phyloP scores from a whole-genome alignment of 2,113 vertebrate genomes.

The Trematocara nigrifrons region DNA sequence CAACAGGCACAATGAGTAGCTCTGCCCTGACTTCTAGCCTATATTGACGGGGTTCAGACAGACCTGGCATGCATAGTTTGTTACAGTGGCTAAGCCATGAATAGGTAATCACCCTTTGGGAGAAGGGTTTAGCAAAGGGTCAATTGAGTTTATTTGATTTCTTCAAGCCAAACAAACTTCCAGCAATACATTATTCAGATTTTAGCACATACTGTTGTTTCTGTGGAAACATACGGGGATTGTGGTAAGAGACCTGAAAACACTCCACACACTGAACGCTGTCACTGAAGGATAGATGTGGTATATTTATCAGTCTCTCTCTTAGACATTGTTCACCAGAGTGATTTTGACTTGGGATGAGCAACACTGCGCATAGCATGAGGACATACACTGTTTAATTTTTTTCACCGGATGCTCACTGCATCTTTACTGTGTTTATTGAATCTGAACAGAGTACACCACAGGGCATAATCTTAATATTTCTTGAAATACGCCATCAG shows the following conservation, averaged over 20 bases:
- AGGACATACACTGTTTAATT: background rate
- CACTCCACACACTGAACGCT: background rate
- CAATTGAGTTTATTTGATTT: background rate
- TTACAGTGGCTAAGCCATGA: background rate
- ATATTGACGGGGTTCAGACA: background rate
- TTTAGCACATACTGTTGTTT: background rate
- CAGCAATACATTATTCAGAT: background rate
- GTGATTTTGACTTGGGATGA: background rate
- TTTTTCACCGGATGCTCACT: background rate
- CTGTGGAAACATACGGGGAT: background rate
- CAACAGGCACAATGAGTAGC: background rate
- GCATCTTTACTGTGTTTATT: conserved; percentile 5
- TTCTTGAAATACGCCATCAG: conserved; percentile 35
- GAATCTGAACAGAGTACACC: background rate
- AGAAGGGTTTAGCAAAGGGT: background rate
- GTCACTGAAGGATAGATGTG: background rate
- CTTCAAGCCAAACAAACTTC: background rate
- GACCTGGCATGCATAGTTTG: background rate
- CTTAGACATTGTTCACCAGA: background rate
- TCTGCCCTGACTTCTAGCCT: background rate
- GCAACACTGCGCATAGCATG: background rate
- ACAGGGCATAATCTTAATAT: conserved; percentile 12
- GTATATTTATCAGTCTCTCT: background rate
- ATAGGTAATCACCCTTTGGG: background rate
- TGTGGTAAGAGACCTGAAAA: background rate